Evolutionary conservation across 1,140 invertebrate species (phyloP), one percentile per base, ranked within the genome.

Genomic region (Leucophenga varia): DNA sequence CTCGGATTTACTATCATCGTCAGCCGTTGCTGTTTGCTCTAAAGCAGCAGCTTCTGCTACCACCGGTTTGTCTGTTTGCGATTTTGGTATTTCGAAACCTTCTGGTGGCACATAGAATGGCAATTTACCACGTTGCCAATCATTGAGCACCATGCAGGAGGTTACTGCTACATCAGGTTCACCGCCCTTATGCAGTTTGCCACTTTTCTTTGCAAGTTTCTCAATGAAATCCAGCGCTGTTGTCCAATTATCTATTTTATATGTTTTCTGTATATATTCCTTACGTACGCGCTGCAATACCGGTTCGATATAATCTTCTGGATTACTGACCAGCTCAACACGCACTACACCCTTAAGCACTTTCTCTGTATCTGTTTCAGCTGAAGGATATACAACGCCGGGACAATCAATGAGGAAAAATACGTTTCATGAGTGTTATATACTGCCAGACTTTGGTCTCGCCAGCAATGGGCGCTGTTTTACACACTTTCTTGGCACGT

Each of bases 381-480:
- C 84, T 3, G 89, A 89, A 10, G 95, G 94, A 80, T 98, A 97
- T 17, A 99, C 97, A 52, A 99, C 89, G 34, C 97, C 97, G 17
- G 97, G 97, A 81, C 97, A 99, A 81, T 99, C 97, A 55, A 99
- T 98, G 3, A 99, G 78, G 72, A 93, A 99, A n/a, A 61, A 99
- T 98, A 55, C 91, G 82, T 55, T 87, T 86, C 96, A 99, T 99
- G 18, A 99, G 76, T 1, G 95, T 97, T 38, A 99, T 96, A 72
- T 99, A 99, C 72, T 99, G 97, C 97, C 97, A 99, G 1, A 95
- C 92, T 83, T 99, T 99, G 1, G 97, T 99, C 80, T 99, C 97
- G 6, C 97, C 97, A 53, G 97, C 95, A 67, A 99, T 93, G 6
- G 97, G 97, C 9, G 97, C 97, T 3, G 98, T 95, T 77, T 98